phyloP scores from a whole-genome alignment of 2,888 invertebrate genomes.

The Muschampia plurimacula region DNA sequence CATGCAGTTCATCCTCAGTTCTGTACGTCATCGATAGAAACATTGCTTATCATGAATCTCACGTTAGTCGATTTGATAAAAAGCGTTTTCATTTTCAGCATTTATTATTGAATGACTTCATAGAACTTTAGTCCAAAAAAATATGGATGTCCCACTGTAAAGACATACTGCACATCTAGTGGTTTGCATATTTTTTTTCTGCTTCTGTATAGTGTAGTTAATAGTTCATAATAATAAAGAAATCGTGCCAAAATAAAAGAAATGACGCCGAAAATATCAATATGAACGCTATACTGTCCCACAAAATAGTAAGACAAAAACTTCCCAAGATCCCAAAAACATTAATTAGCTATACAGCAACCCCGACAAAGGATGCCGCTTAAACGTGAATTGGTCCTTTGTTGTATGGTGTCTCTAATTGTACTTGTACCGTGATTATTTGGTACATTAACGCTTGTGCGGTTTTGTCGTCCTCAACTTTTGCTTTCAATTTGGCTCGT shows the following conservation, averaged over 20 bases:
- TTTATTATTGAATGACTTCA: too few species aligned
- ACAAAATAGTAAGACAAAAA: background rate
- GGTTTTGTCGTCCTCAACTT: conserved; percentile 27
- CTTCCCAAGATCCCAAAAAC: conserved; percentile 10
- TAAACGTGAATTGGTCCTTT: conserved; percentile 23
- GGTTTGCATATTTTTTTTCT: too few species aligned
- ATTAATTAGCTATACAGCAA: conserved; percentile 24
- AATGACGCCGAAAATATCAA: background rate
- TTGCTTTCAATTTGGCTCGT: conserved; percentile 34
- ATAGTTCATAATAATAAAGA: too few species aligned
- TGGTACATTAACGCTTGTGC: conserved; percentile 33
- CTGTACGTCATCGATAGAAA: too few species aligned
- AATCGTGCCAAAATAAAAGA: background rate
- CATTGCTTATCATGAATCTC: too few species aligned
- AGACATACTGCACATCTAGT: too few species aligned
- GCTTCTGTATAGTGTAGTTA: too few species aligned
- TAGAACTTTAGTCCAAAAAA: too few species aligned
- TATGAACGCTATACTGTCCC: background rate
- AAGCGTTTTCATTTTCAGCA: too few species aligned
- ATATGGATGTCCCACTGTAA: too few species aligned
- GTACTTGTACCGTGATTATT: conserved; percentile 31
- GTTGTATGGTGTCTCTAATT: conserved; percentile 33
- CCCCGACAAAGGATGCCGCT: conserved; percentile 24
- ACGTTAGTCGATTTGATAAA: too few species aligned
- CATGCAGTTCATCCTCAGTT: too few species aligned